phyloP scores from a whole-genome alignment of 2,113 vertebrate genomes.

The Melospiza melodia region DNA sequence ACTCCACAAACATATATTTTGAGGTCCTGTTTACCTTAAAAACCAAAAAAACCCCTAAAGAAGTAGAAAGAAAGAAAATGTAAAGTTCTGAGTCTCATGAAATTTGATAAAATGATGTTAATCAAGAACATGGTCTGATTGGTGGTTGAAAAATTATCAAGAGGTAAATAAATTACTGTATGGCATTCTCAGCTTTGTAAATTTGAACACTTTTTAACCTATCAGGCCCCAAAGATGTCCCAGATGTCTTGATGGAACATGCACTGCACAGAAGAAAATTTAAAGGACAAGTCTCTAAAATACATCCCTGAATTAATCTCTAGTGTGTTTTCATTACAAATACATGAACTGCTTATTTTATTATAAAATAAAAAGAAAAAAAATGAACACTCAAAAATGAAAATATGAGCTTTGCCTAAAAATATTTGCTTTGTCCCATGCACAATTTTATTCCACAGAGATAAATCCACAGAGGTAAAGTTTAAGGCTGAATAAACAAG shows the following conservation, averaged over 20 bases:
- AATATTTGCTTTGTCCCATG: background rate
- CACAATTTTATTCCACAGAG: background rate
- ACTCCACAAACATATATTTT: background rate
- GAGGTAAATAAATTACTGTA: background rate
- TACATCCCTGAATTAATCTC: background rate
- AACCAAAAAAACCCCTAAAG: fast-evolving
- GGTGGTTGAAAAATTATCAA: background rate
- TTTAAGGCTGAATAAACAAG: background rate
- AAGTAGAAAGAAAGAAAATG: background rate
- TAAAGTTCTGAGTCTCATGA: background rate
- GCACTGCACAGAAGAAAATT: background rate
- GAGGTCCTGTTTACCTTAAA: background rate
- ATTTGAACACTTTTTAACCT: background rate
- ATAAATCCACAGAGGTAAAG: background rate
- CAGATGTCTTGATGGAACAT: background rate
- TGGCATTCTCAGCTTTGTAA: background rate
- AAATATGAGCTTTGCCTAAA: background rate
- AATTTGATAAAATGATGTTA: background rate
- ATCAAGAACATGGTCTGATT: background rate
- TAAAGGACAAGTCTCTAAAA: background rate
- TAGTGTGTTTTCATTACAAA: background rate
- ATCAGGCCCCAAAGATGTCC: background rate
- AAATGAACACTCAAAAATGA: background rate
- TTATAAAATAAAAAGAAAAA: background rate
- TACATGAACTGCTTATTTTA: background rate